Evolutionary conservation across 2,888 invertebrate genomes (phyloP), one percentile per base, ranked within the genome.

Genomic region (Carabus problematicus): DNA sequence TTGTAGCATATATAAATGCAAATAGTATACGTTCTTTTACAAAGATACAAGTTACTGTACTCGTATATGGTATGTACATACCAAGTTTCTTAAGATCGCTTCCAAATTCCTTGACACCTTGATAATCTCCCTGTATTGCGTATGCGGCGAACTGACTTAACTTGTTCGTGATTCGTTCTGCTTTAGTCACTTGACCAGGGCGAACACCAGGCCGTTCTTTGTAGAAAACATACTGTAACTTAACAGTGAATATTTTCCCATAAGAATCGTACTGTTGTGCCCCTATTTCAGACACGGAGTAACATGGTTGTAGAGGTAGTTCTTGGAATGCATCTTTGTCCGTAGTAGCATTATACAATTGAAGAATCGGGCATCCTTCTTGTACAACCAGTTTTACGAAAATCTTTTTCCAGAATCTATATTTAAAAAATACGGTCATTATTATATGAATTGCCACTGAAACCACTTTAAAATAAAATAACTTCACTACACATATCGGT

Each of bases 221-320:
- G 82, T 99, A 99, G 82, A 98, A 96, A 67, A 98, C 93, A 79
- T 97, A 98, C 82, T 98, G 98, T 74, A 97, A 83, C 80, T 92
- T 98, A 68, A 98, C 89, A 0, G 99, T 99, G 84, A 99, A 98
- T 76, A 99, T 98, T 85, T 99, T 99, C 40, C 98, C 98, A 81
- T 93, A 99, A 81, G 97, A 95, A 83, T 99, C 99, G 80, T 95
- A 98, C 81, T 98, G 98, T 83, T 99, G 99, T 42, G 97, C 94
- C 60, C 92, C 93, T 58, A 96, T 91, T 71, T 96, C 97, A 3
- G 97, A 97, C 55, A 97, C 92, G 1, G 96, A 96, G 83, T 98
- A 98, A 80, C 95, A 97, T 1, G 97, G 92, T 81, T 97, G 94
- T 73, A 97, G 84, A 0, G 96, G 96, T 74, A 98, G 84, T 84